Conservation (phyloP, 2,888 invertebrate species). For the Melieria crassipennis region DNA sequence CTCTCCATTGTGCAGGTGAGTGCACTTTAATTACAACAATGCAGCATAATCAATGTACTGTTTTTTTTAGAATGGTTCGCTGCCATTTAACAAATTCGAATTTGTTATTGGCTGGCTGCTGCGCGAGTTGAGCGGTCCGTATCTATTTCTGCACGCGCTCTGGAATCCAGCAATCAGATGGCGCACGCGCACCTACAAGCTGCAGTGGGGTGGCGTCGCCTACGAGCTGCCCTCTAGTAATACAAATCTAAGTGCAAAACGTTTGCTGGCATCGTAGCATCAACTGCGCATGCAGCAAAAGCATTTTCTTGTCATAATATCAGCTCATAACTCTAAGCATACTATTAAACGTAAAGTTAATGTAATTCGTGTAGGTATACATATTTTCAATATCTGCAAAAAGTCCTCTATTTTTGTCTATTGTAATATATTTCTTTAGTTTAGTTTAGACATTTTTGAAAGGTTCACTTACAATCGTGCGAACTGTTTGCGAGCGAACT, state of each 20-base stretch:
- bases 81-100: constrained; percentile 94
- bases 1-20: constrained; percentile 83
- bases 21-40: constrained; percentile 11
- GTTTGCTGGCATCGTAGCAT: constrained; percentile 45
- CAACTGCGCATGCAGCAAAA: constrained; percentile 24
- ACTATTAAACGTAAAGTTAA: no score
- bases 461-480: no score
- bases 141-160: constrained; percentile 87
- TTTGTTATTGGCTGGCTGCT: constrained; percentile 95
- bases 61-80: constrained; percentile 79
- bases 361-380: no score
- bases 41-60: constrained; percentile 2
- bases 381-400: no score
- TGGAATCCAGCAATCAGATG: constrained; percentile 90
- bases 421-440: no score
- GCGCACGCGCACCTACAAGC: constrained; percentile 89
- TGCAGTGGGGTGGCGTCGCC: constrained; percentile 95
- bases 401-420: no score
- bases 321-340: no score
- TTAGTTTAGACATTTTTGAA: no score
- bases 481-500: no score
- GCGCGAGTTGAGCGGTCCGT: constrained; percentile 90
- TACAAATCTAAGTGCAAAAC: constrained; percentile 41
- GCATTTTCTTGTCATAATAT: no score
- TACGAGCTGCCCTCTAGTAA: constrained; percentile 76